A percentile compares a stretch with the other conserved stretches of the same genome.
Evolutionary conservation across 2,113 vertebrate species (phyloP).

Genomic region (Pelecanus crispus): DNA sequence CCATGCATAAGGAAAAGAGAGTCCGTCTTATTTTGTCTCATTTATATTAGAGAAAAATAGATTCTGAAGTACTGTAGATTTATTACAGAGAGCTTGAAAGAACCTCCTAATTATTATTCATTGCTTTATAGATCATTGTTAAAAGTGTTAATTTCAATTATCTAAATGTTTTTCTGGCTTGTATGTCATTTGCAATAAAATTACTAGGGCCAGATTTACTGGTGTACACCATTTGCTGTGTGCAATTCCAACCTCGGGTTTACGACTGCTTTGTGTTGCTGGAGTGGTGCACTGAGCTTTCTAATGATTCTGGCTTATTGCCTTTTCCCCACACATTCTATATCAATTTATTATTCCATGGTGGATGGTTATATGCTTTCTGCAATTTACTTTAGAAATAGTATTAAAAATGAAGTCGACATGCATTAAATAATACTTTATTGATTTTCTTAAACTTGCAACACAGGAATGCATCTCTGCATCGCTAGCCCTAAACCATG

Average conservation of each 20-base stretch:
- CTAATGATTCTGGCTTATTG: slow-evolving; percentile 23
- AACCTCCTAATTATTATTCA: neutral
- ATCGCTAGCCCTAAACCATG: neutral
- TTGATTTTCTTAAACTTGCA: slow-evolving; percentile 4
- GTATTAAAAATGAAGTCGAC: slow-evolving; percentile 21
- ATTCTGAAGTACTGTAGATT: neutral
- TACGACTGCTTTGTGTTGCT: neutral
- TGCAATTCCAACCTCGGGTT: neutral
- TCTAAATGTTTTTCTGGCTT: slow-evolving; percentile 35
- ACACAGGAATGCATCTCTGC: neutral
- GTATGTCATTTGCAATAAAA: slow-evolving; percentile 16
- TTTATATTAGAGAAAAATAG: neutral
- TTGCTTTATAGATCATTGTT: neutral
- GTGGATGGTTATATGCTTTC: neutral
- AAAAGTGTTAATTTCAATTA: slow-evolving; percentile 49
- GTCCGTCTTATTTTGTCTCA: neutral
- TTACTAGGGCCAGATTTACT: slow-evolving; percentile 21
- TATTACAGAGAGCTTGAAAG: neutral
- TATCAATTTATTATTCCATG: slow-evolving; percentile 1
- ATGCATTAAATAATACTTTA: slow-evolving; percentile 30
- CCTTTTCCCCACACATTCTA: neutral
- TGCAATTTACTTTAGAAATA: slow-evolving; percentile 17
- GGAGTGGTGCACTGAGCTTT: neutral
- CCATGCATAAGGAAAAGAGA: neutral
- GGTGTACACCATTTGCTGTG: neutral